These are phyloP conservation scores for Zaprionus tsacasi DNA, from an alignment of 1,140 invertebrate genomes.

Conservation along the genomic window DNA sequence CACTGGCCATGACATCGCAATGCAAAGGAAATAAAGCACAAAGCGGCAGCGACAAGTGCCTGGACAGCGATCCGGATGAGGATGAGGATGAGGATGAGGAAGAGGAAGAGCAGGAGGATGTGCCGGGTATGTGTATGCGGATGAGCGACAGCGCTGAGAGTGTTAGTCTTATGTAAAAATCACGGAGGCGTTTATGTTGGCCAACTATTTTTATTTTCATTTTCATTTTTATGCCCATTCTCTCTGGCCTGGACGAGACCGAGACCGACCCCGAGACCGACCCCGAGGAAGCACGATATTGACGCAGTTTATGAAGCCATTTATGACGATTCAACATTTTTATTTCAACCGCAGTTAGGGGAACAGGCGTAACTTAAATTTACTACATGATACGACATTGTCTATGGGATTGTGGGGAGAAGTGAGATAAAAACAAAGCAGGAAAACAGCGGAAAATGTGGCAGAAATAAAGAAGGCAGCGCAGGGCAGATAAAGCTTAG, in stretches of 20 bases:
- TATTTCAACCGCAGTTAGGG: slow-evolving; percentile 75
- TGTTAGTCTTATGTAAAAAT: slow-evolving; percentile 73
- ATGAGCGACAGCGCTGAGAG: slow-evolving; percentile 19
- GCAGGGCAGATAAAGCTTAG: slow-evolving; percentile 77
- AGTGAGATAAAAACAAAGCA: slow-evolving; percentile 73
- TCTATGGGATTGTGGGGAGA: slow-evolving; percentile 51
- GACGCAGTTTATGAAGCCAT: slow-evolving; percentile 82
- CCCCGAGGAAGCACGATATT: slow-evolving; percentile 57
- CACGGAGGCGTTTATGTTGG: slow-evolving; percentile 75
- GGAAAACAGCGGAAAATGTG: slow-evolving; percentile 64
- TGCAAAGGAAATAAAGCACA: slow-evolving; percentile 69
- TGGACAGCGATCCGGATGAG: slow-evolving; percentile 5
- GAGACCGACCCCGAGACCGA: too few species aligned
- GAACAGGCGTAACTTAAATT: slow-evolving; percentile 69
- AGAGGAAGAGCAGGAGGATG: slow-evolving; percentile 14
- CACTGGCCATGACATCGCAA: slow-evolving; percentile 77
- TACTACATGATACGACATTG: slow-evolving; percentile 63
- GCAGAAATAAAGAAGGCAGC: slow-evolving; percentile 29
- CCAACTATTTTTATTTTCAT: slow-evolving; percentile 82
- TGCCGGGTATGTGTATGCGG: slow-evolving; percentile 5
- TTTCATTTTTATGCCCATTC: slow-evolving; percentile 73
- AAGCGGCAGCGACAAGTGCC: slow-evolving; percentile 41
- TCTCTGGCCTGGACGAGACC: slow-evolving; percentile 37
- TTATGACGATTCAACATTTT: slow-evolving; percentile 83
- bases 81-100: slow-evolving; percentile 14